Evolutionary conservation across 2,888 invertebrate genomes (phyloP), one percentile per base, ranked within the genome.

Genomic region (Ecdyonurus torrentis): DNA sequence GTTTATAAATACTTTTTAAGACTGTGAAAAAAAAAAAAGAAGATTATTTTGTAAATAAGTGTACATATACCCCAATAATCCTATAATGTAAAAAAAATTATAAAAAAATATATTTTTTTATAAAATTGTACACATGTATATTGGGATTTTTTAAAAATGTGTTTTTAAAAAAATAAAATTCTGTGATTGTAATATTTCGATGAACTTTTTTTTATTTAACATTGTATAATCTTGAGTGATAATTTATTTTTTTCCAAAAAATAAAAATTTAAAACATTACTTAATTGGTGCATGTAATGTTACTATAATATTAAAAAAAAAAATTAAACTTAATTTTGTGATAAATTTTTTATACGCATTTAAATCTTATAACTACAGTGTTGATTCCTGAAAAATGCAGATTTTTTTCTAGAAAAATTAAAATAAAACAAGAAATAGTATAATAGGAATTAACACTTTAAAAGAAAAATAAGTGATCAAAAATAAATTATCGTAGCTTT

Each of bases 141-240:
- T 25, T 60, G 60, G 20, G 20, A 25, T 60, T 24, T 60, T 25
- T 60, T 60, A 25, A 20, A 60, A 60, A 60, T 25, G 37, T 5
- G 37, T 37, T 37, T 37, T 37, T 15, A 37, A 37, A 37, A 37
- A 37, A 37, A 10, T 10, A 37, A 37, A 37, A 37, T 37, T 37
- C 37, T 37, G 37, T 37, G 37, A 37, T 37, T 15, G 15, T 10
- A 37, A 37, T 10, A 15, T 10, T n/a, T n/a, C n/a, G n/a, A n/a
- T n/a, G n/a, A n/a, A n/a, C n/a, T n/a, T n/a, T 10, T 37, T 37
- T 37, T 10, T 10, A 37, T 37, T 37, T 10, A 37, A 37, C 5
- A 37, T 10, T 37, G 37, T 15, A 37, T 37, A 37, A 10, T 10
- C 15, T 37, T 37, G 37, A 37, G 37, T 37, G 37, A 37, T 37